Base-by-base conservation (phyloP, 2,113 vertebrate species). In the Sinocyclocheilus grahami region DNA sequence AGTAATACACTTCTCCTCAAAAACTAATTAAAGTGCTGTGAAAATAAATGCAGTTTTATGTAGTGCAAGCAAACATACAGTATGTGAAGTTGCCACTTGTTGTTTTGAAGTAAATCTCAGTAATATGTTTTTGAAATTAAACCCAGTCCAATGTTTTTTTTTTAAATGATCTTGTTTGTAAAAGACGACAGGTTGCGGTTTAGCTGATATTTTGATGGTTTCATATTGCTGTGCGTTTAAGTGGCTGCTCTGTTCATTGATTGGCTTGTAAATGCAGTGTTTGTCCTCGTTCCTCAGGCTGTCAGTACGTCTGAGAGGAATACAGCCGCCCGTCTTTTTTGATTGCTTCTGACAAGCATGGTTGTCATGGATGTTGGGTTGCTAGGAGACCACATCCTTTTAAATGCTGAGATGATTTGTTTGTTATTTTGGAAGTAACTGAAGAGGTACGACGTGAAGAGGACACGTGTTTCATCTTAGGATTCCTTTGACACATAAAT, bases 321-420 rank as follows among this genome's bases (percentile, higher is more conserved):
- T 80, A 80, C 12, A 80, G 55, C 4, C 58, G 20, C 2, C 33
- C 7, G 42, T 48, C 39, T 62, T 80, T 62, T 80, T 74, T 55
- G 33, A 30, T 22, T 62, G 48, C 22, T 48, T 78, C 7, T 85
- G 71, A 46, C 82, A 58, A 67, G 58, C 48, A 1, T 37, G 30
- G 78, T 72, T 67, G 42, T 82, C 85, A 86, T 53, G 84, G 84
- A 46, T 78, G 74, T 78, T 78, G 30, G 18, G 85, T 75, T 86
- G 78, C 85, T 86, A 81, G 78, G 85, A 72, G 46, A 86, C 85
- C 27, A 24, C 24, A 33, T 81, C 67, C 42, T 81, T 60, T 81
- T 30, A 53, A 85, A 67, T 9, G 22, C 5, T 27, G 22, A 6
- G 69, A 42, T 78, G 46, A 65, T 85, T 33, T 39, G 53, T 72